phyloP scores from a whole-genome alignment of 2,113 vertebrate species.

The Odocoileus hemionus region DNA sequence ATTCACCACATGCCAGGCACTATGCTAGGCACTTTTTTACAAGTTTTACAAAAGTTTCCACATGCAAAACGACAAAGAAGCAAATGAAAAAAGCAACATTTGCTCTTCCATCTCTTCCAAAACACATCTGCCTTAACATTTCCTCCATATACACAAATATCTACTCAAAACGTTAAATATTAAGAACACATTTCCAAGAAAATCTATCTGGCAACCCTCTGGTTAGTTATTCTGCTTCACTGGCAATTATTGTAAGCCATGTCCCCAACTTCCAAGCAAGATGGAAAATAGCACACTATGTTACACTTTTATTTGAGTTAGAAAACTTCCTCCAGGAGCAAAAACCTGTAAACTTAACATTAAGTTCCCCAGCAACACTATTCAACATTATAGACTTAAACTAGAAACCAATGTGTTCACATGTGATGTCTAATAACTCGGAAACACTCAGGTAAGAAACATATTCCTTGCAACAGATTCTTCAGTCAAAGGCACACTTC shows the following conservation, averaged over 20 bases:
- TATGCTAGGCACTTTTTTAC: background rate
- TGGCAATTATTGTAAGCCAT: conserved; percentile 2
- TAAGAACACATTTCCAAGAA: conserved; percentile 25
- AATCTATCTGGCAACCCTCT: background rate
- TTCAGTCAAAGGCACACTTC: background rate
- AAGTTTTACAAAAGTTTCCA: background rate
- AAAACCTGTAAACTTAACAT: background rate
- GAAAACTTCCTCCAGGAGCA: background rate
- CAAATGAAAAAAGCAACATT: background rate
- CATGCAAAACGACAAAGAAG: background rate
- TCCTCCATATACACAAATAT: background rate
- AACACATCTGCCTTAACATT: background rate
- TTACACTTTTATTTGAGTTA: background rate
- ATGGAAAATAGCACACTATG: background rate
- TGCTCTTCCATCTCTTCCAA: background rate
- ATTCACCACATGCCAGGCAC: background rate
- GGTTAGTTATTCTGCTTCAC: background rate
- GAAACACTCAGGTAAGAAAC: conserved; percentile 1
- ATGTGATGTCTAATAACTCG: background rate
- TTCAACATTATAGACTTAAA: background rate
- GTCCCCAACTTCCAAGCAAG: conserved; percentile 14
- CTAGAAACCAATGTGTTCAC: background rate
- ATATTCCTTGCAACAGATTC: background rate
- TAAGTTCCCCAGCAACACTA: background rate
- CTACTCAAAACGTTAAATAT: background rate